Conservation (phyloP, 1,140 invertebrate species). For the Oreohelix idahoensis region DNA sequence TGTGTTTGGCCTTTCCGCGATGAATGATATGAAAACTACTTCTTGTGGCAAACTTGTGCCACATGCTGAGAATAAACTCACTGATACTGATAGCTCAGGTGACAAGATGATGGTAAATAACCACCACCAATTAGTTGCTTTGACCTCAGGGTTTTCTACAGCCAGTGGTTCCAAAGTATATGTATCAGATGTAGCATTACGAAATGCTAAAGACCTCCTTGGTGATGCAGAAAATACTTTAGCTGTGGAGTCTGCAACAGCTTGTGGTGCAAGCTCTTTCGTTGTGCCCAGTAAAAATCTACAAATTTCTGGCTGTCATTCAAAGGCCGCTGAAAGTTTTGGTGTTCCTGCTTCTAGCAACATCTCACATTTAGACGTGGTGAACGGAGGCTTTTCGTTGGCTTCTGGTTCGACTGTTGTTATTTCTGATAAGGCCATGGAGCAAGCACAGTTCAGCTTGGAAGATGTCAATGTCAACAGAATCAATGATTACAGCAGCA, state of each 20-base stretch:
- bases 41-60: too few species aligned
- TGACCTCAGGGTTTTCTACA: not conserved
- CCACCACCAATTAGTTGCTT: too few species aligned
- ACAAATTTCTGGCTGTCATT: not conserved
- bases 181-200: not conserved
- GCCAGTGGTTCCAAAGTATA: not conserved
- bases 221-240: not conserved
- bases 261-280: not conserved
- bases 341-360: not conserved
- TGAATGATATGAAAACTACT: too few species aligned
- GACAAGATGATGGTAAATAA: too few species aligned
- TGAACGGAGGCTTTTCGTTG: not conserved
- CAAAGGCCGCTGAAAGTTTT: not conserved
- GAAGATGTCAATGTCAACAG: conserved; percentile 16
- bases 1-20: too few species aligned
- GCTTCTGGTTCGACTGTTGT: not conserved
- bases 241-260: not conserved
- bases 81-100: too few species aligned
- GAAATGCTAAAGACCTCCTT: not conserved
- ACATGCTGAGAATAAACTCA: too few species aligned
- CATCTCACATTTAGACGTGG: not conserved
- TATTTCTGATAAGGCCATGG: not conserved
- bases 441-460: not conserved
- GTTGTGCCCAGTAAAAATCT: not conserved
- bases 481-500: too few species aligned